Conservation (phyloP, 2,888 invertebrate species). For the Acanthacorydalis orientalis region DNA sequence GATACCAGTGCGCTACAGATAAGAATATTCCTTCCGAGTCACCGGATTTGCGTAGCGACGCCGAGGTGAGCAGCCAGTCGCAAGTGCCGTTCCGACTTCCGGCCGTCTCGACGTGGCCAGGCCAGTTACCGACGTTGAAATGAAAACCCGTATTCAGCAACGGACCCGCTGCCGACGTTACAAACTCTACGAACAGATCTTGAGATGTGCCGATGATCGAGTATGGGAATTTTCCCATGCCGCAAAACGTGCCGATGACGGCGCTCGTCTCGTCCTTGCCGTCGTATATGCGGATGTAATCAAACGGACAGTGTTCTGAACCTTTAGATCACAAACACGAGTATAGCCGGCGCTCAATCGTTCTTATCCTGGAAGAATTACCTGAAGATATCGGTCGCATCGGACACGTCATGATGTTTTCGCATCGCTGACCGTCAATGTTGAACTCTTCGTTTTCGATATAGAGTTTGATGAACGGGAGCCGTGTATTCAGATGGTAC, state of each 20-base stretch:
- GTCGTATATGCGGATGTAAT: conserved; percentile 79
- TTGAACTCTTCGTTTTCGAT: conserved; percentile 89
- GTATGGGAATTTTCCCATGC: conserved; percentile 86
- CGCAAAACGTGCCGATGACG: conserved; percentile 80
- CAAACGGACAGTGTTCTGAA: conserved; percentile 75
- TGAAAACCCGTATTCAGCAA: conserved; percentile 84
- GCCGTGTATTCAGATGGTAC: conserved; percentile 73
- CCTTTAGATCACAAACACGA: conserved; percentile 26
- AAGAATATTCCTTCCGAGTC: conserved; percentile 79
- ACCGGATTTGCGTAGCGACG: conserved; percentile 57
- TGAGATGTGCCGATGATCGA: conserved; percentile 86
- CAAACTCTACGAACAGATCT: conserved; percentile 76
- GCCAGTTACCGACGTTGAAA: conserved; percentile 90
- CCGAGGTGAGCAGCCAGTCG: conserved; percentile 75
- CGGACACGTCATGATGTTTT: conserved; percentile 89
- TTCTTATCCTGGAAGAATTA: conserved; percentile 14
- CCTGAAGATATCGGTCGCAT: conserved; percentile 81
- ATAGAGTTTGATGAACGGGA: conserved; percentile 79
- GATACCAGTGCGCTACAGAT: conserved; percentile 88
- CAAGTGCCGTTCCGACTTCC: conserved; percentile 75
- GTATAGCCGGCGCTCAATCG: not conserved
- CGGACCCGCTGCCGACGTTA: conserved; percentile 78
- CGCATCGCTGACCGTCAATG: conserved; percentile 83
- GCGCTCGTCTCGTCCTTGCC: conserved; percentile 76
- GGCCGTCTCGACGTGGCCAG: conserved; percentile 79